These are phyloP conservation scores for Mamestra configurata DNA, from an alignment of 1,140 invertebrate genomes.

Conservation along the genomic window DNA sequence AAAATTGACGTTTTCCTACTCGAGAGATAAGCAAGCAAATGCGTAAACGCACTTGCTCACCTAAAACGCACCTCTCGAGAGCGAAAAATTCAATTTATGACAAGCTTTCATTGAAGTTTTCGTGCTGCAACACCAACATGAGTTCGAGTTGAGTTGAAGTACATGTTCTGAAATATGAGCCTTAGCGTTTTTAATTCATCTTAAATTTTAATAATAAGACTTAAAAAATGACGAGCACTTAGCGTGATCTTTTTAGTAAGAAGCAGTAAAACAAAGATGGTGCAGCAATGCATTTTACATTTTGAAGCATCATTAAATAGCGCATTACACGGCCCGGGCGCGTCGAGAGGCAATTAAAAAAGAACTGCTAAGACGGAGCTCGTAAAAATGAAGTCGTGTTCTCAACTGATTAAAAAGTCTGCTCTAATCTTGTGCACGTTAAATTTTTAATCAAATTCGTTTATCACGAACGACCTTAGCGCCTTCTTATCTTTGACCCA, in stretches of 20 bases:
- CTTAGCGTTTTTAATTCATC: no score
- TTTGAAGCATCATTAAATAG: conserved; percentile 86
- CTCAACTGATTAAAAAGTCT: conserved; percentile 84
- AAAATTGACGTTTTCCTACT: no score
- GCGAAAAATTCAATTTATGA: no score
- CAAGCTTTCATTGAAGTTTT: no score
- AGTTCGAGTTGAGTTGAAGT: no score
- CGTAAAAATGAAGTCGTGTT: conserved; percentile 85
- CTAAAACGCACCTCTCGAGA: no score
- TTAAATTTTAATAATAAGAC: not conserved
- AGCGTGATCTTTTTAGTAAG: conserved; percentile 21
- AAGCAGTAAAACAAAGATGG: conserved; percentile 78
- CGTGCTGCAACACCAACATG: no score
- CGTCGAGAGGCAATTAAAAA: conserved; percentile 85
- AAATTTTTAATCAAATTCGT: conserved; percentile 76
- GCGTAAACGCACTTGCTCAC: no score
- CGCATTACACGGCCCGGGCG: conserved; percentile 79
- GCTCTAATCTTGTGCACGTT: conserved; percentile 77
- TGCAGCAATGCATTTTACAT: conserved; percentile 86
- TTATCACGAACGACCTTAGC: conserved; percentile 61
- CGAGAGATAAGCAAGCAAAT: no score
- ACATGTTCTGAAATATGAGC: no score
- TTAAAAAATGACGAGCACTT: not conserved
- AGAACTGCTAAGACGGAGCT: conserved; percentile 83
- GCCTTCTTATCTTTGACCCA: conserved; percentile 56